Conservation (phyloP, 2,113 vertebrate species). For the Perca schrenkii region DNA sequence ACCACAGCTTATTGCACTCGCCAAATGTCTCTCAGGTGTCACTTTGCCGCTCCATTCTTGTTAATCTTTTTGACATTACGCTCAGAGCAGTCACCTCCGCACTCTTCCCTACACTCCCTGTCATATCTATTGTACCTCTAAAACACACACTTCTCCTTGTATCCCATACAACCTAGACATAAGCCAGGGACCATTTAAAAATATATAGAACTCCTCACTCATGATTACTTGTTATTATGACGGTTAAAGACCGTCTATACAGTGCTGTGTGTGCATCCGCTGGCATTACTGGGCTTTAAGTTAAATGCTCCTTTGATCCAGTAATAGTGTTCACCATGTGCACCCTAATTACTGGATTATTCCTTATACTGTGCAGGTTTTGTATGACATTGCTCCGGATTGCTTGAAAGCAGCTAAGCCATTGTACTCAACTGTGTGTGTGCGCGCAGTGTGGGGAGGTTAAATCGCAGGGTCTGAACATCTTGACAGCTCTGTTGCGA, state of each 20-base stretch:
- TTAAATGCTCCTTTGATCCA: conserved; percentile 54
- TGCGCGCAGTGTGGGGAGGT: conserved; percentile 44
- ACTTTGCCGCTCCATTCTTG: conserved; percentile 53
- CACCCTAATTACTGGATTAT: conserved; percentile 59
- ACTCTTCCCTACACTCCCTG: conserved; percentile 23
- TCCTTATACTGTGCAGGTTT: conserved; percentile 49
- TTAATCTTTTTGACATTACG: conserved; percentile 65
- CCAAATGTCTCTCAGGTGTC: conserved; percentile 71
- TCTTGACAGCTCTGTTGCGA: conserved; percentile 76
- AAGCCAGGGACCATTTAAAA: conserved; percentile 11
- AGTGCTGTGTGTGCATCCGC: conserved; percentile 24
- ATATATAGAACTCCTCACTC: neutral
- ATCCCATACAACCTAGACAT: conserved; percentile 1
- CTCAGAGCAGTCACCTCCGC: conserved; percentile 63
- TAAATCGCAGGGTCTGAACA: conserved; percentile 72
- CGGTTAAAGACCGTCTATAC: neutral
- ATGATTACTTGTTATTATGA: neutral
- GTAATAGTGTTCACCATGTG: conserved; percentile 23
- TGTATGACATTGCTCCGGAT: conserved; percentile 34
- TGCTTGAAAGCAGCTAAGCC: conserved; percentile 41
- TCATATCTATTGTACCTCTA: conserved; percentile 47
- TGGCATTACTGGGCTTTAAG: conserved; percentile 28
- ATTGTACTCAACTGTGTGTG: conserved; percentile 13
- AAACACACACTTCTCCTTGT: neutral
- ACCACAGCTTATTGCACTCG: conserved; percentile 44